These are phyloP conservation scores for Aleadryas rufinucha DNA, from an alignment of 2,113 vertebrate genomes.

Conservation along the genomic window DNA sequence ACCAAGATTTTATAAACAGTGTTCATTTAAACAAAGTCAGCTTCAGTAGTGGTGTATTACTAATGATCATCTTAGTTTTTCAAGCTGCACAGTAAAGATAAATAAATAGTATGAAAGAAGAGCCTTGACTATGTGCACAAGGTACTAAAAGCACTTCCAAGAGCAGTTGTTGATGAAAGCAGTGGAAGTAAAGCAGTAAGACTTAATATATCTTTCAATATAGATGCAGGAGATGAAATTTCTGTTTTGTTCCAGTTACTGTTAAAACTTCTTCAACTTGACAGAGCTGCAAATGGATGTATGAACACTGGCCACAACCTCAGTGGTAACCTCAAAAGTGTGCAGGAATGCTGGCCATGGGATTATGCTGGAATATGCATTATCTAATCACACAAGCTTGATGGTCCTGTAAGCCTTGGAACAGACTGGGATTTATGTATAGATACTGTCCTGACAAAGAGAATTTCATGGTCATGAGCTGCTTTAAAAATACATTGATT, in stretches of 20 bases:
- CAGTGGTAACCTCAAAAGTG: neutral
- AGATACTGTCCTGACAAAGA: neutral
- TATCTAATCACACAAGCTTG: neutral
- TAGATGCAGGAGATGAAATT: neutral
- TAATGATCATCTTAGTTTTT: neutral
- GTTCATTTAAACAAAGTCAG: neutral
- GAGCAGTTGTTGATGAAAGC: neutral
- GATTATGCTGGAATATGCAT: neutral
- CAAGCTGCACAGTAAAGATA: neutral
- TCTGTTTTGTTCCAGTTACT: neutral
- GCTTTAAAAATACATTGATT: neutral
- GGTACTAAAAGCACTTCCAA: neutral
- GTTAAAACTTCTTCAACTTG: neutral
- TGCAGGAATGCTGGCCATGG: neutral
- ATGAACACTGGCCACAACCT: neutral
- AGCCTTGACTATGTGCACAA: neutral
- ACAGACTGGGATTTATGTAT: neutral
- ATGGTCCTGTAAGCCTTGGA: neutral
- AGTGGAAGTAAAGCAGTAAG: neutral
- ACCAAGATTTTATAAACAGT: neutral
- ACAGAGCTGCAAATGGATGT: neutral
- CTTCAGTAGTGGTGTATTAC: neutral
- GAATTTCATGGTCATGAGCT: neutral
- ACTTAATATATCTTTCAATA: neutral
- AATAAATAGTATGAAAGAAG: neutral